Evolutionary conservation across 2,797 vertebrate species (phyloP).

Genomic region (Arctocebus calabarensis): DNA sequence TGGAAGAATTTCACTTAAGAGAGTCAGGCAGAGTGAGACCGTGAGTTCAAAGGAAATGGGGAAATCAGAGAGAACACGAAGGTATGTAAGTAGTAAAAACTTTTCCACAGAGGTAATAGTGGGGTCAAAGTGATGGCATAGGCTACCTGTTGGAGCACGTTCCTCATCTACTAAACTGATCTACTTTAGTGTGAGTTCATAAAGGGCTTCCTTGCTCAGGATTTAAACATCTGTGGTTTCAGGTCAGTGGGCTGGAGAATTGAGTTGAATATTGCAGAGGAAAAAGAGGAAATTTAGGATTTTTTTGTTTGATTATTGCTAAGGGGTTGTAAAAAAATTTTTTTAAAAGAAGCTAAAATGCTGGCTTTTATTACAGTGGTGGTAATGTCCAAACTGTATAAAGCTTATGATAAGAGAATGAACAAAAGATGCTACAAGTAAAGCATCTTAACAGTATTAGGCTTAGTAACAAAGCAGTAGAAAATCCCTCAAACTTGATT

Average conservation of each 20-base stretch:
- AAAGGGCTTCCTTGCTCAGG: slow-evolving; percentile 45
- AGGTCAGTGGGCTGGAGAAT: slow-evolving; percentile 63
- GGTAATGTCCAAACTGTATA: neutral
- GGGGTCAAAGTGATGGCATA: neutral
- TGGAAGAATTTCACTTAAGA: neutral
- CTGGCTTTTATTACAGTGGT: slow-evolving; percentile 37
- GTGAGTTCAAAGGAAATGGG: neutral
- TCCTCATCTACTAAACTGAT: neutral
- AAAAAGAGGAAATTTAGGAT: slow-evolving; percentile 12
- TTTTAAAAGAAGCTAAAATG: neutral
- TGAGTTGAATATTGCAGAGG: slow-evolving; percentile 57
- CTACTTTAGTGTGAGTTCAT: slow-evolving; percentile 39
- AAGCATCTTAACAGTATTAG: neutral
- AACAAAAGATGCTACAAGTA: neutral
- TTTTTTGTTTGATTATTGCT: slow-evolving; percentile 61
- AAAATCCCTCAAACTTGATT: neutral
- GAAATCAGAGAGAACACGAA: neutral
- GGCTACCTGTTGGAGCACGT: neutral
- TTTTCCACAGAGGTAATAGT: neutral
- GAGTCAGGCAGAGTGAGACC: neutral
- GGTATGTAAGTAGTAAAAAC: neutral
- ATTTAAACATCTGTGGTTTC: slow-evolving; percentile 60
- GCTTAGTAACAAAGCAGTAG: neutral
- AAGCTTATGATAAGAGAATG: slow-evolving; percentile 3
- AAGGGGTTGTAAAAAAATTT: slow-evolving; percentile 22